Base-by-base conservation (phyloP, 92 coral and sea anemone genomes). In the Phenganax marumi region DNA sequence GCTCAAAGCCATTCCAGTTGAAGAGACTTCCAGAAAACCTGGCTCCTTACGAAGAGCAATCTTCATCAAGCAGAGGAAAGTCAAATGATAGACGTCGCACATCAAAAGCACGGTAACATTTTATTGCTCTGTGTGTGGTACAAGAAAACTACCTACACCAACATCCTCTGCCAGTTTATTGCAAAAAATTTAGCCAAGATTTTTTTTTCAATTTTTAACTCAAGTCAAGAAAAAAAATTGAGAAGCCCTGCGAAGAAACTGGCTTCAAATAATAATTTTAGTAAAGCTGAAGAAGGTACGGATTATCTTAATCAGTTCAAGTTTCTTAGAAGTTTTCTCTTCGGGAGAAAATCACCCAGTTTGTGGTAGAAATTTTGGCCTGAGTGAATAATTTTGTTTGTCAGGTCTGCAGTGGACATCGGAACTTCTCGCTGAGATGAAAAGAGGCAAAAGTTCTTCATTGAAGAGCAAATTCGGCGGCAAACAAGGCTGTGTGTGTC, bases 341-440 rank as follows among this genome's bases (percentile, higher is more conserved):
- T 33, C 3, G 43, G 43, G 5, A 33, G 43, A 33, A 33, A 33
- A 33, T 5, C 43, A 33, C 43, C 5, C 43, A 5, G 5, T 33
- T 5, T 33, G 43, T 33, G 43, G 43, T 33, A 33, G 43, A 33
- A 2, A 33, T 5, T 33, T 33, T 33, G 43, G 43, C 2, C 43
- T 33, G 16, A 58, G 0, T 62, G 68, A 19, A 11, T 33, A 62
- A 19, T 23, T 23, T 3, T 66, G 26, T 66, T 23, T 60, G 0
- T 12, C 77, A 94, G 98, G 98, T 68, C 90, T 96, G 16, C 96
- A 93, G 8, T 79, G 90, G 75, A 92, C 93, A 25, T 93, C 99
- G 14, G 91, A 91, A 57, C 87, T 96, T 48, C 84, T 96, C 14
- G 93, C 97, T 13, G 99, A 96, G 64, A 91, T 96, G 70, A 96